Evolutionary conservation across 30 jellyfish, hydroid and myxozoan species (phyloP).

Genomic region (Catostylus mosaicus): DNA sequence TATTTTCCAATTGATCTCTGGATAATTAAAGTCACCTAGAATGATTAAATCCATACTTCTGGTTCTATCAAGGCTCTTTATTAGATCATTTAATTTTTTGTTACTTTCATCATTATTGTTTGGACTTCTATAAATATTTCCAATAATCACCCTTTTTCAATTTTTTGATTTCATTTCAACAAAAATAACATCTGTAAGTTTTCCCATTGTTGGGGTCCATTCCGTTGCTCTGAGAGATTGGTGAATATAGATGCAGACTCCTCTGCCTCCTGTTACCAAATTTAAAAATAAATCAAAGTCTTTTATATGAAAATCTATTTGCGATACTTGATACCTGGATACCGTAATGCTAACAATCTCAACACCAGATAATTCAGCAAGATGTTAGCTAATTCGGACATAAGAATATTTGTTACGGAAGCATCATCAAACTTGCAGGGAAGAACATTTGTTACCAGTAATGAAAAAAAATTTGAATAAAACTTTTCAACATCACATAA

Average conservation of each 20-base stretch:
- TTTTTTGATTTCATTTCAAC: neutral
- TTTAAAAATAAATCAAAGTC: neutral
- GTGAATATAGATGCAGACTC: conserved; percentile 24
- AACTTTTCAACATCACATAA: too few relatives aligned
- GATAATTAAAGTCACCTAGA: neutral
- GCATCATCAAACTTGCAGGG: too few relatives aligned
- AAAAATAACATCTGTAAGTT: conserved; percentile 3
- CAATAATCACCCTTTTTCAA: neutral
- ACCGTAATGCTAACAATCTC: too few relatives aligned
- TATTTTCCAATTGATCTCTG: conserved; percentile 21
- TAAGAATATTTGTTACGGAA: too few relatives aligned
- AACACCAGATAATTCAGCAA: too few relatives aligned
- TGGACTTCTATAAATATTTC: conserved; percentile 27
- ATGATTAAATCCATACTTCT: conserved; percentile 5
- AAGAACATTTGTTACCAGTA: too few relatives aligned
- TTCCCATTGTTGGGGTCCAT: conserved; percentile 21
- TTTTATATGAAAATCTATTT: neutral
- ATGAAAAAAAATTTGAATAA: too few relatives aligned
- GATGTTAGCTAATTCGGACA: too few relatives aligned
- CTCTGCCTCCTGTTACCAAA: neutral
- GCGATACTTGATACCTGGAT: too few relatives aligned
- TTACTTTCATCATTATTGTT: conserved; percentile 4
- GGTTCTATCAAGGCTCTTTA: conserved; percentile 10
- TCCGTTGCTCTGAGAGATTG: conserved; percentile 10
- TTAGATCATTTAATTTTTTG: neutral